A percentile compares a stretch with the other conserved stretches of the same genome.
Evolutionary conservation across 2,888 invertebrate species (phyloP).

Genomic region (Agriopis aurantiaria): DNA sequence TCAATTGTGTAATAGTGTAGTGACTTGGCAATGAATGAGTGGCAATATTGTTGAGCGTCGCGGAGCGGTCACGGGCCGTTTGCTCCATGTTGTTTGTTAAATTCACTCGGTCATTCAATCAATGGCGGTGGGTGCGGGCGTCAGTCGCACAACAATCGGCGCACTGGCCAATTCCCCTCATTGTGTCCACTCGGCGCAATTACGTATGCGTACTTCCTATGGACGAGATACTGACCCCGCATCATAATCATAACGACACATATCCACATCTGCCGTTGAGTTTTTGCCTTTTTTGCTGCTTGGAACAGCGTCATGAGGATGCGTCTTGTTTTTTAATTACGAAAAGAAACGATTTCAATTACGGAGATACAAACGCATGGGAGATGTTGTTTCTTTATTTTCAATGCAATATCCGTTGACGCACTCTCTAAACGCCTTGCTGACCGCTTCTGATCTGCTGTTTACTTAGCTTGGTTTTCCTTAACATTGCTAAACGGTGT

Average conservation of each 20-base stretch:
- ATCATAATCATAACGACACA: constrained; percentile 51
- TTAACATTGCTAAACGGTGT: constrained; percentile 2
- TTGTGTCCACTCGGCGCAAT: constrained; percentile 83
- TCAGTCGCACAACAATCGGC: constrained; percentile 84
- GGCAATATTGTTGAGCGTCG: constrained; percentile 43
- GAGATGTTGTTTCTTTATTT: constrained; percentile 42
- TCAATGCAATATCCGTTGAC: constrained; percentile 24
- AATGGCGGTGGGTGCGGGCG: constrained; percentile 83
- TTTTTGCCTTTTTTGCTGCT: constrained; percentile 57
- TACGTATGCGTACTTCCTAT: constrained; percentile 83
- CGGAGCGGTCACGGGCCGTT: constrained; percentile 67
- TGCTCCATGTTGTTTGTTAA: constrained; percentile 74
- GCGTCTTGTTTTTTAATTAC: constrained; percentile 58
- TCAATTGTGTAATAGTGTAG: constrained; percentile 35
- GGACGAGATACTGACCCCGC: constrained; percentile 59
- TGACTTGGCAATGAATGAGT: constrained; percentile 42
- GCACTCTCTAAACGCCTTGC: constrained; percentile 5
- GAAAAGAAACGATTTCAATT: constrained; percentile 58
- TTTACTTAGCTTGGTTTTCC: constrained; percentile 1
- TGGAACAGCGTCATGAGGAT: constrained; percentile 53
- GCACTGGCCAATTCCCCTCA: constrained; percentile 84
- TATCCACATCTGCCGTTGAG: constrained; percentile 58
- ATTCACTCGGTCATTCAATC: constrained; percentile 81
- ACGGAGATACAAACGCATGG: constrained; percentile 51
- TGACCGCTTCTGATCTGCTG: neutral